These are phyloP conservation scores for Aurelia sp. DNA, from an alignment of 30 jellyfish, hydroid and myxozoan genomes.

Conservation along the genomic window DNA sequence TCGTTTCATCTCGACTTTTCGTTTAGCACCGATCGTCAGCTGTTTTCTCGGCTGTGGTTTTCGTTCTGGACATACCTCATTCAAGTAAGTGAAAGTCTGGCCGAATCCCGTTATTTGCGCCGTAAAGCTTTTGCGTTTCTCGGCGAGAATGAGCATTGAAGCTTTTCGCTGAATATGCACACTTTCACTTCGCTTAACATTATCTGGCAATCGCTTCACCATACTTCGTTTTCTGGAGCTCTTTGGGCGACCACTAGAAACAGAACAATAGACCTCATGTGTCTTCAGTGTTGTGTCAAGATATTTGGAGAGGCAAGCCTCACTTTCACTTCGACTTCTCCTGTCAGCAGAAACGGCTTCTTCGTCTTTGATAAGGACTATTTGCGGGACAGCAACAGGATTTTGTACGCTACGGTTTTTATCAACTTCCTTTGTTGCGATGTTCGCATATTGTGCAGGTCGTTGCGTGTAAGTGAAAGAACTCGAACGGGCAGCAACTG, in stretches of 20 bases:
- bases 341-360: neutral
- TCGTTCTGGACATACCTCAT: conserved; percentile 37
- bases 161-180: conserved; percentile 86
- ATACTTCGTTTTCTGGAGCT: conserved; percentile 47
- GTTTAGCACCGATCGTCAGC: conserved; percentile 42
- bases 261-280: conserved; percentile 83
- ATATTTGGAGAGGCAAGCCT: conserved; percentile 75
- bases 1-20: conserved; percentile 40
- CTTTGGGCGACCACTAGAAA: conserved; percentile 45
- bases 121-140: conserved; percentile 83
- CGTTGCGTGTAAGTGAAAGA: neutral
- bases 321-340: conserved; percentile 22
- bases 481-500: conserved; percentile 38
- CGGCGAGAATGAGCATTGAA: conserved; percentile 79
- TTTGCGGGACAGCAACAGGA: too few species aligned
- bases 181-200: conserved; percentile 57
- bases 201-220: conserved; percentile 52
- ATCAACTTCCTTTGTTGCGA: too few species aligned
- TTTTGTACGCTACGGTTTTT: too few species aligned
- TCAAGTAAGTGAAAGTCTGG: conserved; percentile 27
- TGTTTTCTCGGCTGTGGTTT: conserved; percentile 23
- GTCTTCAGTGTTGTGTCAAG: conserved; percentile 65
- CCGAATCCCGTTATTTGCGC: conserved; percentile 68
- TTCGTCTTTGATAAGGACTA: conserved; percentile 1
- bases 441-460: too few species aligned